These are phyloP conservation scores for Magallana angulata DNA, from an alignment of 1,140 invertebrate genomes.

Conservation along the genomic window DNA sequence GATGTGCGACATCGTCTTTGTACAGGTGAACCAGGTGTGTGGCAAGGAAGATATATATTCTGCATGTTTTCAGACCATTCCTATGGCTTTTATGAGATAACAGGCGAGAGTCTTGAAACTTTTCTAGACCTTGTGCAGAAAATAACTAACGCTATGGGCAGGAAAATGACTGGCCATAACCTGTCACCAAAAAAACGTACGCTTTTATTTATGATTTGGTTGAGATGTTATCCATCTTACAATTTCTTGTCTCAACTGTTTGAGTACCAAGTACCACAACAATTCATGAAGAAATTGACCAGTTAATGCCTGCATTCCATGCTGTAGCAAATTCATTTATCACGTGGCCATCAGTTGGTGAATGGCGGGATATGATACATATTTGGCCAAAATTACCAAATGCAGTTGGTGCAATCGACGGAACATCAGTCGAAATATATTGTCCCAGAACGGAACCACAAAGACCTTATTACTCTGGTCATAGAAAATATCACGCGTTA, in stretches of 20 bases:
- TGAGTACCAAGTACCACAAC: background rate
- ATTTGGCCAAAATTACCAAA: background rate
- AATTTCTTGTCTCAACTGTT: background rate
- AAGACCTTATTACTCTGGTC: slow-evolving; percentile 46
- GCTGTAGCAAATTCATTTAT: background rate
- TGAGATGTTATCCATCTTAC: background rate
- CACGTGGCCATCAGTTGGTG: background rate
- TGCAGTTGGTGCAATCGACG: slow-evolving; percentile 36
- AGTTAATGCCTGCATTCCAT: background rate
- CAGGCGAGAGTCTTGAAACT: background rate
- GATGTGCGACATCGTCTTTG: too few species aligned
- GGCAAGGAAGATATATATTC: background rate
- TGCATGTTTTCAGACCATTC: background rate
- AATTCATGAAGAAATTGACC: background rate
- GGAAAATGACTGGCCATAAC: too few species aligned
- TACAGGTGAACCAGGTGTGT: too few species aligned
- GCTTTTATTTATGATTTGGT: background rate
- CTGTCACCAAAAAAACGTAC: too few species aligned
- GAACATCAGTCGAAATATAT: slow-evolving; percentile 34
- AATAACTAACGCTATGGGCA: too few species aligned
- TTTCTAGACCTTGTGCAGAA: background rate
- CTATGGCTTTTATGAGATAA: background rate
- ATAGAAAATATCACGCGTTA: slow-evolving; percentile 36
- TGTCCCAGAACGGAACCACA: slow-evolving; percentile 35
- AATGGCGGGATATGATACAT: background rate